Evolutionary conservation across 2,888 invertebrate species (phyloP).

Genomic region (Gnatocerus cornutus): DNA sequence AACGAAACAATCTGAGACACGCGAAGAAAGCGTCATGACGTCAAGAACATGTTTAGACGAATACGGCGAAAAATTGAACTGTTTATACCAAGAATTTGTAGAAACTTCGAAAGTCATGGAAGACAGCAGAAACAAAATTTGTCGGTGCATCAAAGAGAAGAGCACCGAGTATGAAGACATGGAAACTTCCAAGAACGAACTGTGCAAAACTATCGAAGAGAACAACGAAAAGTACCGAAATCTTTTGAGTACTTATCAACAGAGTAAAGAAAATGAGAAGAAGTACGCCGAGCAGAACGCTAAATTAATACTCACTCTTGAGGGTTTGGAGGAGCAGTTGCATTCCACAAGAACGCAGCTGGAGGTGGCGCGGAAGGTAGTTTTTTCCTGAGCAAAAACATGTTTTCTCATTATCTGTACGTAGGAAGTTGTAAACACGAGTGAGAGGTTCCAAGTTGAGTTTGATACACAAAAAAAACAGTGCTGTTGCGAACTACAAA

Average conservation of each 20-base stretch:
- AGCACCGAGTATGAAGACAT: conserved; percentile 16
- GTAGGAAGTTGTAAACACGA: not conserved
- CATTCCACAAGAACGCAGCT: not conserved
- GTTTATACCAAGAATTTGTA: conserved; percentile 31
- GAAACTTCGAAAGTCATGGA: conserved; percentile 37
- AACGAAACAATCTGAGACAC: conserved; percentile 2
- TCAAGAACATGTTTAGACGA: conserved; percentile 9
- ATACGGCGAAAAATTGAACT: conserved; percentile 17
- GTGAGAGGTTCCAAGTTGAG: conserved; percentile 4
- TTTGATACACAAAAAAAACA: conserved; percentile 11
- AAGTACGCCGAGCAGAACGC: conserved; percentile 14
- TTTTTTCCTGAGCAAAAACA: not conserved
- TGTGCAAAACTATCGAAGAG: conserved; percentile 1
- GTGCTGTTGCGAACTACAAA: conserved; percentile 2
- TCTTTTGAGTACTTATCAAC: conserved; percentile 9
- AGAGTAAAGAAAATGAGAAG: conserved; percentile 7
- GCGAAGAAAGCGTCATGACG: not conserved
- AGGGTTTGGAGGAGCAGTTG: conserved; percentile 17
- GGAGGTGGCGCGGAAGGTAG: conserved; percentile 4
- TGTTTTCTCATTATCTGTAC: not conserved
- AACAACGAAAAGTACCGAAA: conserved; percentile 11
- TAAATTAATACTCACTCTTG: not conserved
- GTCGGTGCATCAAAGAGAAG: conserved; percentile 33
- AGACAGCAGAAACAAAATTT: conserved; percentile 18
- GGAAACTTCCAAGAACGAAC: not conserved